phyloP scores from a whole-genome alignment of 2,113 vertebrate species.

The Oncorhynchus clarkii region DNA sequence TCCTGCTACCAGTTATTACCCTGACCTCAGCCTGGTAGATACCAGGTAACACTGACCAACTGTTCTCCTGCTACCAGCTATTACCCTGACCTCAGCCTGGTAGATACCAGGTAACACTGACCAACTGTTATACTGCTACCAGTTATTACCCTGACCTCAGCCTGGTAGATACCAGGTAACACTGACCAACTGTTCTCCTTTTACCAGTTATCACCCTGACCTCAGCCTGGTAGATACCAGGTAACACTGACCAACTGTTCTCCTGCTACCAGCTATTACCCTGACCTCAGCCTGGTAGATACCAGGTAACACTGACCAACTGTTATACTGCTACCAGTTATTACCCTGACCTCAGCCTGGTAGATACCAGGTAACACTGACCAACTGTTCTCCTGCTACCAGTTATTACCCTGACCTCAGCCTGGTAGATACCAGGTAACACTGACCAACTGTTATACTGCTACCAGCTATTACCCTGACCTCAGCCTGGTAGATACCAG shows the following conservation, averaged over 20 bases:
- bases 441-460: neutral
- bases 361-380: slow-evolving; percentile 33
- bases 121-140: too few species aligned
- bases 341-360: slow-evolving; percentile 56
- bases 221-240: slow-evolving; percentile 52
- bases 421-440: slow-evolving; percentile 47
- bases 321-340: neutral
- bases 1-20: slow-evolving; percentile 25
- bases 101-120: slow-evolving; percentile 33
- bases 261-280: slow-evolving; percentile 24
- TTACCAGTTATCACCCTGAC: slow-evolving; percentile 33
- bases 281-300: slow-evolving; percentile 52
- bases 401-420: slow-evolving; percentile 48
- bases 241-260: slow-evolving; percentile 1
- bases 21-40: slow-evolving; percentile 53
- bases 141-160: slow-evolving; percentile 48
- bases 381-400: too few species aligned
- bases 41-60: slow-evolving; percentile 19
- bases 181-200: neutral
- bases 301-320: slow-evolving; percentile 19
- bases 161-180: slow-evolving; percentile 47
- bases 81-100: slow-evolving; percentile 56
- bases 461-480: slow-evolving; percentile 34
- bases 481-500: too few species aligned
- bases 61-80: neutral